Conservation (phyloP, 2,888 invertebrate genomes). For the Melieria picta region DNA sequence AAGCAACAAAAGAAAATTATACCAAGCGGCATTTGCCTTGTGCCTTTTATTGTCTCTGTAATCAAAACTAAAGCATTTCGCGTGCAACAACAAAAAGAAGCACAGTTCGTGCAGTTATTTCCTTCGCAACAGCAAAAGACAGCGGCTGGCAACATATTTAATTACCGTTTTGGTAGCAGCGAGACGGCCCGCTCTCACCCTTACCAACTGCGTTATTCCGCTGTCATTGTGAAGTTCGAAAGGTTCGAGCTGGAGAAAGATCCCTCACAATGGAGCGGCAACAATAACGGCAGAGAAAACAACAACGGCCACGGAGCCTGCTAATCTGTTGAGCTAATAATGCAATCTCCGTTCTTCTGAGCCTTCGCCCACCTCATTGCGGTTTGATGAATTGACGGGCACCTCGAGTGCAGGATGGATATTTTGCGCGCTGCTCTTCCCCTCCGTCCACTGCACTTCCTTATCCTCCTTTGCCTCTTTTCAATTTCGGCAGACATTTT, state of each 20-base stretch:
- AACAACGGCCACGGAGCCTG: slow-evolving; percentile 20
- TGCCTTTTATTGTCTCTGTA: no score
- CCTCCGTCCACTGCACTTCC: slow-evolving; percentile 25
- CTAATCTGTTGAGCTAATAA: slow-evolving; percentile 14
- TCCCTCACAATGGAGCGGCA: slow-evolving; percentile 1
- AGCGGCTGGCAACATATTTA: neutral
- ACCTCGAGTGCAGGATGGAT: slow-evolving; percentile 47
- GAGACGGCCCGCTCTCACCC: slow-evolving; percentile 32
- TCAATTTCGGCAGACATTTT: slow-evolving; percentile 35
- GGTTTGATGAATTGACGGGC: slow-evolving; percentile 48
- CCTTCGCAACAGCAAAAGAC: no score
- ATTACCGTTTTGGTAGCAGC: neutral
- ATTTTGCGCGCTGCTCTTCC: slow-evolving; percentile 27
- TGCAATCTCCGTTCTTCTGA: slow-evolving; percentile 14
- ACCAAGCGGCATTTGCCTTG: no score
- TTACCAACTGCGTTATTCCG: no score
- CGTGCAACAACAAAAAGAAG: no score
- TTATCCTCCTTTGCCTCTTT: slow-evolving; percentile 17
- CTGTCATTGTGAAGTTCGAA: neutral
- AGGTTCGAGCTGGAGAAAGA: slow-evolving; percentile 18
- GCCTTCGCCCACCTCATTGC: slow-evolving; percentile 26
- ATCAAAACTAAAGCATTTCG: no score
- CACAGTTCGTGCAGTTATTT: no score
- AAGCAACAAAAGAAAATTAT: no score
- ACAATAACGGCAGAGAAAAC: slow-evolving; percentile 17